A percentile compares a stretch with the other conserved stretches of the same genome.
Conservation (phyloP, 2,888 invertebrate genomes). For the Chymomyza amoena region DNA sequence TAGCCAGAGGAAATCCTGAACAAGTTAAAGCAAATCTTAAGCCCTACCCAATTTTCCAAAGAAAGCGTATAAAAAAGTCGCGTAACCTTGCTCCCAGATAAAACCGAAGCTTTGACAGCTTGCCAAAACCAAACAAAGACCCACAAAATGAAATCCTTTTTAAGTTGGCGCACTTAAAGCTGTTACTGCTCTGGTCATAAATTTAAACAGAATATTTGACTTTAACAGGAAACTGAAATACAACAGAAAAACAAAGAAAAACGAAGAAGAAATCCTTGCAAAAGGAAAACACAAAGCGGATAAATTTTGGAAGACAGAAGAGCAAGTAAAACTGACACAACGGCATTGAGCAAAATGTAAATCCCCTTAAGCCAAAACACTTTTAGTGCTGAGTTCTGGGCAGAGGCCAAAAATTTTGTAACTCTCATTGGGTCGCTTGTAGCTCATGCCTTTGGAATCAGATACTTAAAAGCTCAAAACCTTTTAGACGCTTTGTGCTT, state of each 20-base stretch:
- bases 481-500: constrained; percentile 36
- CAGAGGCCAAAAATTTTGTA: background rate
- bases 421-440: background rate
- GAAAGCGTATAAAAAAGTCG: constrained; percentile 6
- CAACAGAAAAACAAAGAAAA: constrained; percentile 3
- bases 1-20: too few species aligned
- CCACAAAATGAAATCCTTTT: constrained; percentile 24
- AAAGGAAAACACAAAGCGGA: background rate
- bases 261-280: background rate
- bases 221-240: background rate
- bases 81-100: constrained; percentile 2
- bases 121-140: constrained; percentile 1
- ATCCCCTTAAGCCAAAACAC: constrained; percentile 22
- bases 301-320: background rate
- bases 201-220: constrained; percentile 29
- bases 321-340: constrained; percentile 13
- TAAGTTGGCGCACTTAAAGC: constrained; percentile 5
- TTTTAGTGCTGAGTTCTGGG: constrained; percentile 9
- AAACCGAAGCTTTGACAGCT: constrained; percentile 23
- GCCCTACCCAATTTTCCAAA: background rate
- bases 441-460: constrained; percentile 20
- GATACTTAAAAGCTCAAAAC: constrained; percentile 37
- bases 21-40: too few species aligned
- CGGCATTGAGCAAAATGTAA: constrained; percentile 20
- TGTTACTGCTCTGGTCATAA: constrained; percentile 13